Conservation (phyloP, 2,797 vertebrate genomes). For the Calcarius lapponicus region DNA sequence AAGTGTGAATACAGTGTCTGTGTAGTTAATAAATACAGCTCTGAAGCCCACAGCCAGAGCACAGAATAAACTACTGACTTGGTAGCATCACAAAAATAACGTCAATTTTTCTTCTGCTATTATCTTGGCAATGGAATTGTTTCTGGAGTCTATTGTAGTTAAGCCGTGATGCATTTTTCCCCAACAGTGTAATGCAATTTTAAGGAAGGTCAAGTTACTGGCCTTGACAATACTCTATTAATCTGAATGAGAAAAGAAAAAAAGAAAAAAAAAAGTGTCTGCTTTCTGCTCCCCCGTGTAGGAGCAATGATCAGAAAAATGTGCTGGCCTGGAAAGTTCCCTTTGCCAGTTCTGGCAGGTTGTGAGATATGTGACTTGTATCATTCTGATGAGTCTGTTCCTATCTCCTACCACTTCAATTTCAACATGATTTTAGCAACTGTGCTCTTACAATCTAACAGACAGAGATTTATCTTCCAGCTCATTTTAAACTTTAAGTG, state of each 20-base stretch:
- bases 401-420: slow-evolving; percentile 58
- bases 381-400: slow-evolving; percentile 57
- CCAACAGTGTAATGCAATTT: slow-evolving; percentile 57
- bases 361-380: slow-evolving; percentile 30
- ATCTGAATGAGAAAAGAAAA: slow-evolving; percentile 57
- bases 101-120: slow-evolving; percentile 60
- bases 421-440: slow-evolving; percentile 31
- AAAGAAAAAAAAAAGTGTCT: not conserved
- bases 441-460: not conserved
- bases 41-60: slow-evolving; percentile 31
- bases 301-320: slow-evolving; percentile 53
- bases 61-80: slow-evolving; percentile 51
- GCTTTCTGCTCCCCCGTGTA: not conserved
- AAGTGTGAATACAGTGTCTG: slow-evolving; percentile 22
- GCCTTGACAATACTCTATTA: slow-evolving; percentile 67
- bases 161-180: slow-evolving; percentile 59
- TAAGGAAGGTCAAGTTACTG: slow-evolving; percentile 65
- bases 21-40: slow-evolving; percentile 47
- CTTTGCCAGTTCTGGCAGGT: slow-evolving; percentile 30
- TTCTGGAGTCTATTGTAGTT: slow-evolving; percentile 57
- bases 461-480: slow-evolving; percentile 47
- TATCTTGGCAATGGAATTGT: slow-evolving; percentile 67
- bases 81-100: slow-evolving; percentile 63
- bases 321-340: slow-evolving; percentile 47
- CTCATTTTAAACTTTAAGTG: slow-evolving; percentile 60